These are phyloP conservation scores for Rhynchotus rufescens DNA, from an alignment of 2,797 vertebrate genomes.

Conservation along the genomic window DNA sequence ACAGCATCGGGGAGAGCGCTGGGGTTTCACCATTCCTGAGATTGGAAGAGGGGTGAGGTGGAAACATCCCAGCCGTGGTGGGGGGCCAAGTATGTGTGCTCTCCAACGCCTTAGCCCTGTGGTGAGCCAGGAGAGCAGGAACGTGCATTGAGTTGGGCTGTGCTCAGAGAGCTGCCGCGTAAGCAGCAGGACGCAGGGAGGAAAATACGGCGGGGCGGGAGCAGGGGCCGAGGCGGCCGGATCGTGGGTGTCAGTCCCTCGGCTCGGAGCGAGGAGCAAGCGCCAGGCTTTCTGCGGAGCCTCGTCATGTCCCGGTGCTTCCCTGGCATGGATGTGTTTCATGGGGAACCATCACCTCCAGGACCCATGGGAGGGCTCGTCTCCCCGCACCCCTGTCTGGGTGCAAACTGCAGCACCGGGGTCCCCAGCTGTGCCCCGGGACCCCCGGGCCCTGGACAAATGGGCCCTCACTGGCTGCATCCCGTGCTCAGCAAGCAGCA, in stretches of 20 bases:
- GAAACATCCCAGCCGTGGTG: too few species aligned
- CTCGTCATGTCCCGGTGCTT: fast-evolving
- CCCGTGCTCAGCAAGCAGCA: fast-evolving
- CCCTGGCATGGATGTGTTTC: background rate
- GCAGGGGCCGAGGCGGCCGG: background rate
- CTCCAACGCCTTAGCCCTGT: too few species aligned
- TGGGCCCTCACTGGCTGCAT: fast-evolving
- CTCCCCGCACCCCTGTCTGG: too few species aligned
- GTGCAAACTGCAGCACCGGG: too few species aligned
- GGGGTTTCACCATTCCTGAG: too few species aligned
- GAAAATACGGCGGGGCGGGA: fast-evolving
- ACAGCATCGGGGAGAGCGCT: too few species aligned
- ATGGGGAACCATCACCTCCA: background rate
- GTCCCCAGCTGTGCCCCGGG: background rate
- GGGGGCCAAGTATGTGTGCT: too few species aligned
- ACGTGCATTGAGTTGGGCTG: background rate
- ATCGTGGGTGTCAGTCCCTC: background rate
- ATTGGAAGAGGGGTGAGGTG: too few species aligned
- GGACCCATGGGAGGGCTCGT: background rate
- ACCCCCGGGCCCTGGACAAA: background rate
- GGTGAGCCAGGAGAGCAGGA: too few species aligned
- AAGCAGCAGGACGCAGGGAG: background rate
- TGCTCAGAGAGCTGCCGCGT: background rate
- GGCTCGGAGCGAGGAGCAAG: background rate
- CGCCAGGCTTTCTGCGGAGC: background rate